Evolutionary conservation across 2,113 vertebrate genomes (phyloP), one percentile per base, ranked within the genome.

Genomic region (Pitta sordida): DNA sequence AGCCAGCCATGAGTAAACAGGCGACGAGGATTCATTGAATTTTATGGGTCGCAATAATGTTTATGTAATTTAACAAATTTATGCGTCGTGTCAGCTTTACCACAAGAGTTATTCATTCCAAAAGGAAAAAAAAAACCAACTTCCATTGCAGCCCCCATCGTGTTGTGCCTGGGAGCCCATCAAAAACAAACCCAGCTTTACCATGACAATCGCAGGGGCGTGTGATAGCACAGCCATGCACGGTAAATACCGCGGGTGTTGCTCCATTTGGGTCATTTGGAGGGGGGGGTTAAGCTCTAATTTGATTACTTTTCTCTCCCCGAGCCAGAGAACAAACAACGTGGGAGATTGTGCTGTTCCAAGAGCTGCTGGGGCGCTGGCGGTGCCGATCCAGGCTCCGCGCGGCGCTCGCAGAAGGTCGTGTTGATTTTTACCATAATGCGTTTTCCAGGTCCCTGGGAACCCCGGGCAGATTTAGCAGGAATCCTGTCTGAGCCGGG

Each of bases 51-150:
- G 96, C 97, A 97, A 96, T 97, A 97, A 98, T 98, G 97, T 98
- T 98, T 96, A 97, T 97, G 97, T 98, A 98, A 97, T 98, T 98
- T 97, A 97, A 97, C 98, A 98, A 97, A 97, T 97, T 97, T 96
- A 96, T 96, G 96, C 96, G 97, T 96, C 68, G 63, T 96, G 96
- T 97, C 97, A 95, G 95, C 87, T 96, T 68, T 93, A 86, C 95
- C 95, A 68, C 96, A 91, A 97, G 97, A 97, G 95, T 96, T 88
- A 96, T 95, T 97, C 96, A 69, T 97, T 97, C 95, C 96, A 97
- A 97, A 96, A 97, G 94, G 96, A 90, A 88, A 92, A 83, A 67
- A n/a, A n/a, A n/a, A n/a, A n/a, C n/a, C 91, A 95, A 67, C 86
- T 92, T 84, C 41, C 89, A 30, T 37, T 30, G 43, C 82, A 91